These are phyloP conservation scores for Pachyuromys duprasi DNA, from an alignment of 2,797 vertebrate genomes.

Conservation along the genomic window DNA sequence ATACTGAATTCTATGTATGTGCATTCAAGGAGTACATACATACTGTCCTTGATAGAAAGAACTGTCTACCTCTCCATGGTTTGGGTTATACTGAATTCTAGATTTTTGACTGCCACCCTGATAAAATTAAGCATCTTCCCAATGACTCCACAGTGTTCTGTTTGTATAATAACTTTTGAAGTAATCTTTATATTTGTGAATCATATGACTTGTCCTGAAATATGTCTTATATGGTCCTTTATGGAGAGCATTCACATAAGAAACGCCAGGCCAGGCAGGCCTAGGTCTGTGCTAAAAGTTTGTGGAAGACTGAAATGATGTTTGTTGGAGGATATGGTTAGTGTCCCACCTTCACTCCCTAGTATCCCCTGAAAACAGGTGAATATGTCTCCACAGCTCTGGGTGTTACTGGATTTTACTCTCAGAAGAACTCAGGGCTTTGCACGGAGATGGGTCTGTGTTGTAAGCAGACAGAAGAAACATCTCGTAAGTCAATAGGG, in stretches of 20 bases:
- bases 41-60: background rate
- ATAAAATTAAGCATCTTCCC: background rate
- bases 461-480: background rate
- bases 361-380: background rate
- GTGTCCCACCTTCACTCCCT: no score
- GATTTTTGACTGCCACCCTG: background rate
- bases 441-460: background rate
- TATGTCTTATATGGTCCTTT: background rate
- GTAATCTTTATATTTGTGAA: background rate
- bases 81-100: background rate
- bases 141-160: accelerated
- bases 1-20: accelerated
- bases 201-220: background rate
- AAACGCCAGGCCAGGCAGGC: background rate
- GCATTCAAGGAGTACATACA: no score
- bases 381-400: background rate
- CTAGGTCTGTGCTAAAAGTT: background rate
- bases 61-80: accelerated
- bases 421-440: background rate
- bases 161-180: background rate
- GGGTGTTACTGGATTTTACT: background rate
- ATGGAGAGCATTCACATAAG: background rate
- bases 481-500: background rate
- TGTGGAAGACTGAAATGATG: background rate
- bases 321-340: no score